Base-by-base conservation (phyloP, 2,797 vertebrate species). In the Ctenopoma kingsleyae region DNA sequence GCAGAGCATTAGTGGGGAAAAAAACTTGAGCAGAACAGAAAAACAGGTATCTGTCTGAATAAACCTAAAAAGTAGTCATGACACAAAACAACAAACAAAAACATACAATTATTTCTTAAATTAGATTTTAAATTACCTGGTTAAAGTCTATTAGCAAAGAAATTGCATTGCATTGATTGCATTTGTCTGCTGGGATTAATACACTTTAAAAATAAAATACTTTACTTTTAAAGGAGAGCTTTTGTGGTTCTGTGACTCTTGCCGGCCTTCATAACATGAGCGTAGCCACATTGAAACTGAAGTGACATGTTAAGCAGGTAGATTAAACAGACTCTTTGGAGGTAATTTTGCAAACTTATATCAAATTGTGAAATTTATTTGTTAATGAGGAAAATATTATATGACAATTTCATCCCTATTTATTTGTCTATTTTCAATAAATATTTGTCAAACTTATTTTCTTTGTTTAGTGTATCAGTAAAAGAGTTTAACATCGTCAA, bases 81-180 rank as follows among this genome's bases (percentile, higher is more conserved):
- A 44, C 59, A 40, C 13, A 48, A 50, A 66, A 40, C 13, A 48
- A 50, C 61, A 12, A 41, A 56, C 41, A 15, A 17, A 40, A 46
- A 68, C n/a, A 47, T 16, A 20, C 10, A 6, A 50, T 16, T 20
- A 49, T 16, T 3, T 23, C 0, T 64, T 22, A 1, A 67, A 58
- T 53, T 51, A 4, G 38, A 78, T 74, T 71, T 68, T 13, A 12
- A 27, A 66, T 20, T 0, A 13, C 19, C 11, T 79, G 56, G 10
- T 20, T 67, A 25, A 61, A 49, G 35, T 7, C 36, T 12, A 51
- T 58, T 48, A 19, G 6, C 43, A 13, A 20, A 5, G 19, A 41
- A 17, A 40, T 51, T 22, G 11, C 11, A 36, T 10, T 36, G 9
- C 11, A 12, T 12, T 36, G 11, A 54, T 64, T 52, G 32, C 51